A percentile compares a stretch with the other conserved stretches of the same genome.
These are phyloP conservation scores for Pluvianellus socialis DNA, from an alignment of 2,113 vertebrate species.

Conservation along the genomic window DNA sequence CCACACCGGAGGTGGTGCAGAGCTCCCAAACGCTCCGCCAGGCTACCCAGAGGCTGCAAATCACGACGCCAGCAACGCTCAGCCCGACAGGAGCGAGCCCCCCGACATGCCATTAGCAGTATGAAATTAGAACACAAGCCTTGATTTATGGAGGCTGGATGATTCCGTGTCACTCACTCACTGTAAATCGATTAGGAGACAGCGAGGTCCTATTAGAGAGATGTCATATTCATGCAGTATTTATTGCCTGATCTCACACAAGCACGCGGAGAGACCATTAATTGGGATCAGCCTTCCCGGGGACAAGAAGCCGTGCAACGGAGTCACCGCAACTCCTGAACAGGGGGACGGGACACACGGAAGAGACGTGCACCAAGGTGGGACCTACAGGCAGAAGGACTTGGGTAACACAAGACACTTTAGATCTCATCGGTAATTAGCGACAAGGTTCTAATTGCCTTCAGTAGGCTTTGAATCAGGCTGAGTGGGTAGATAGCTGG, in stretches of 20 bases:
- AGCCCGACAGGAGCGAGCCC: not conserved
- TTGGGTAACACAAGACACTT: not conserved
- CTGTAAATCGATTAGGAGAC: slow-evolving; percentile 20
- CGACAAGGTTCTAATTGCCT: not conserved
- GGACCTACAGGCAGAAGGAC: not conserved
- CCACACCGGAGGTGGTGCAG: not conserved
- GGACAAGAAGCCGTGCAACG: not conserved
- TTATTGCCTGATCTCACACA: not conserved
- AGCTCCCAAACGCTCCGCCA: not conserved
- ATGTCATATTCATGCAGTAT: not conserved
- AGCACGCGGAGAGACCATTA: not conserved
- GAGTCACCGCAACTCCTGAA: not conserved
- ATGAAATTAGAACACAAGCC: not conserved
- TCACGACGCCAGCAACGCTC: not conserved
- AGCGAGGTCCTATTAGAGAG: not conserved
- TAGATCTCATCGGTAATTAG: not conserved
- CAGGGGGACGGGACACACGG: not conserved
- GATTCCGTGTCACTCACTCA: not conserved
- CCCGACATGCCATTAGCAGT: not conserved
- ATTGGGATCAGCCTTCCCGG: not conserved
- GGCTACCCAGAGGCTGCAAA: not conserved
- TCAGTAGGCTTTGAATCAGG: not conserved
- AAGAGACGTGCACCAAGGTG: not conserved
- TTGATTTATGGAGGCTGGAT: not conserved
- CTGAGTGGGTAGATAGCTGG: not conserved